Evolutionary conservation across 2,797 vertebrate genomes (phyloP), one percentile per base, ranked within the genome.

Genomic region (Poeciliopsis turneri): DNA sequence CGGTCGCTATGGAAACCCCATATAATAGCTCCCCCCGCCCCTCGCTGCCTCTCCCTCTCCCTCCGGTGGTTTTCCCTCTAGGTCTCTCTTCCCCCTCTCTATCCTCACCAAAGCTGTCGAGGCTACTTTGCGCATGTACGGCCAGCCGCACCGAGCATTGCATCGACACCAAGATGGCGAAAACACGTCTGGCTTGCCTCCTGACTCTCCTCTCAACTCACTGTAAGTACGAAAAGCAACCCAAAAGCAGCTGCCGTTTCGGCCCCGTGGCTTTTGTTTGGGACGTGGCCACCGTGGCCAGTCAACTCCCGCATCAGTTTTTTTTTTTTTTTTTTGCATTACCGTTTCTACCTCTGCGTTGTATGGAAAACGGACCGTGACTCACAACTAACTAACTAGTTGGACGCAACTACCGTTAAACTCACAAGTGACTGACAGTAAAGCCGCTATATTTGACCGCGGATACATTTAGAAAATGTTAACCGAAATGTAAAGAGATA

Each of bases 91-190:
- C 78, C 90, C 90, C 64, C 84, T 70, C 88, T 88, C 92, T 90
- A 89, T 93, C 91, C 92, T 87, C 88, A 36, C 87, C 89, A 82
- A 88, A 93, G 92, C 95, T 85, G 88, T 93, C 83, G 82, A 77
- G 85, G 86, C 90, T 90, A 95, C 92, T 95, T 94, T 96, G 95
- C 95, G 95, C 95, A 95, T 95, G 95, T 91, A 92, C 96, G 76
- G 78, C 86, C 90, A 88, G 89, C 89, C 90, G 87, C 78, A 92
- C 79, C 64, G 84, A 94, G 87, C 94, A 92, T 89, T 93, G 92
- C 95, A 90, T 92, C 94, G 91, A 94, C 93, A 95, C 94, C 95
- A 96, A 96, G 95, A 96, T 96, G 96, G 96, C 95, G 96, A 95
- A 92, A 95, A 91, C 94, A 93, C 93, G 94, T 90, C 92, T 95